A percentile compares a stretch with the other conserved stretches of the same genome.
phyloP scores from a whole-genome alignment of 2,888 invertebrate genomes.

The Chloromyia formosa region DNA sequence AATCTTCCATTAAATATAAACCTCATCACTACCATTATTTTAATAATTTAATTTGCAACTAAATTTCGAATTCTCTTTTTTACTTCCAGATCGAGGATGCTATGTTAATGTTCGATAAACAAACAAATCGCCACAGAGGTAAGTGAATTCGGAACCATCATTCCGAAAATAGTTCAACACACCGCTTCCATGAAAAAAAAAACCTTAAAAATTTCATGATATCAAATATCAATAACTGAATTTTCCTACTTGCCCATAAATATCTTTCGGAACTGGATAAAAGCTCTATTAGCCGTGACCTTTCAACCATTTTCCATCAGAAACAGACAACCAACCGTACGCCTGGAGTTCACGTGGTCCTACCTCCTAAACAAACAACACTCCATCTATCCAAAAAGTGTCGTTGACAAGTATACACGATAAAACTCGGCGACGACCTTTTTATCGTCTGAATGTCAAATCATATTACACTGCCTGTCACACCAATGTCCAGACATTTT shows the following conservation, averaged over 20 bases:
- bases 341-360: not conserved
- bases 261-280: too few relatives aligned
- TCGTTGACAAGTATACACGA: constrained; percentile 3
- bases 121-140: constrained; percentile 99
- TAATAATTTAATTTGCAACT: too few relatives aligned
- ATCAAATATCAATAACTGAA: too few relatives aligned
- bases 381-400: not conserved
- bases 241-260: too few relatives aligned
- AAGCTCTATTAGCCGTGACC: too few relatives aligned
- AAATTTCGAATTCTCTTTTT: constrained; percentile 46
- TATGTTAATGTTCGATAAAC: constrained; percentile 99
- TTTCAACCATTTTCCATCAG: too few relatives aligned
- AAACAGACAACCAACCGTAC: not conserved
- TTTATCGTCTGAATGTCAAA: constrained; percentile 27
- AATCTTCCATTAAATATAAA: too few relatives aligned
- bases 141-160: constrained; percentile 63
- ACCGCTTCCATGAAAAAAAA: not conserved
- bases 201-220: too few relatives aligned
- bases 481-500: constrained; percentile 3
- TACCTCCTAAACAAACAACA: not conserved
- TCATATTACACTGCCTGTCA: constrained; percentile 28
- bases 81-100: constrained; percentile 97
- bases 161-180: not conserved
- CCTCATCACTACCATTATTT: too few relatives aligned
- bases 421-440: not conserved